Base-by-base conservation (phyloP, 2,113 vertebrate species). In the Anoplopoma fimbria region DNA sequence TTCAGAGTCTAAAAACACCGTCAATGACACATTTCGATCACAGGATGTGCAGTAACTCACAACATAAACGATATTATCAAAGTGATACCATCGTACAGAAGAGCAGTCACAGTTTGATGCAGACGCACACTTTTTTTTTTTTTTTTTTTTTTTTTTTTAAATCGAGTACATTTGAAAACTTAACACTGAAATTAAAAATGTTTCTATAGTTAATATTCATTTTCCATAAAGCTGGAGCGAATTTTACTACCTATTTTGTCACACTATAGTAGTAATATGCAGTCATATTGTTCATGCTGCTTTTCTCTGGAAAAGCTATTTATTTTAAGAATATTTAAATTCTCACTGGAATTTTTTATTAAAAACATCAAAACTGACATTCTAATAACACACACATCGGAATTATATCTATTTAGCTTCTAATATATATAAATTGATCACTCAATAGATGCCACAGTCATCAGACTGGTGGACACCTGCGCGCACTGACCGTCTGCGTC, bases 401-500 rank as follows among this genome's bases (percentile, higher is more conserved):
- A 51, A 1, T 47, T n/a, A 36, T 4, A 31, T n/a, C n/a, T 29
- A n/a, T 69, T 42, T 9, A 55, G 15, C 45, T 34, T 61, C 6
- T 42, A 63, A 63, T 49, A 27, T n/a, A 27, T 2, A 40, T 38
- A 29, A 65, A 72, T 64, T 76, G 49, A 69, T 8, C 17, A 13
- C 13, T 36, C 57, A 40, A 9, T 38, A 77, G 29, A 49, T 21
- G 33, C 12, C 15, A 9, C 38, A 49, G 2, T 31, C 21, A 17
- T 34, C 45, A 29, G 23, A 33, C 15, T 12, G 19, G 13, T 9
- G 1, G 40, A 34, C 13, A 21, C 15, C 10, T 6, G 31, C 12
- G 60, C 49, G 63, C 77, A 96, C 97, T 97, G 91, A 98, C 98
- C 98, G 90, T 98, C 97, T 60, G 95, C 88, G 49, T 99, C 98